Evolutionary conservation across 1,140 invertebrate genomes (phyloP), one percentile per base, ranked within the genome.

Genomic region (Cotesia glomerata): DNA sequence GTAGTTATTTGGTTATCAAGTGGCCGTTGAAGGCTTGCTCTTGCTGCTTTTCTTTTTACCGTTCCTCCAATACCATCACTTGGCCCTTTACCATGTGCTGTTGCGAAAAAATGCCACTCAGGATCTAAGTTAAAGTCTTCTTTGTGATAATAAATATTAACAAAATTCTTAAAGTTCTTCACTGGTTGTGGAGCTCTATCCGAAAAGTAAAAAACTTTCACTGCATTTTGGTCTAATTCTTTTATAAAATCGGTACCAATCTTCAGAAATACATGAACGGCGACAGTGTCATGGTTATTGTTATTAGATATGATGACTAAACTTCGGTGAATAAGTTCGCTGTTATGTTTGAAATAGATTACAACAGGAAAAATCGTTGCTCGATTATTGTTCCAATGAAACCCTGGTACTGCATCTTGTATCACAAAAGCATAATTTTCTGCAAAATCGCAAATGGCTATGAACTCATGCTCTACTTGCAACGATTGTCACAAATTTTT

Each of bases 91-190:
- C 83, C 83, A 74, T 83, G 83, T 14, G 76, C 35, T 26, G 81
- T 81, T 11, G 80, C 81, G 67, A 75, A 84, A 70, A 84, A 83
- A 64, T 76, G 59, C 77, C 81, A 82, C 69, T 84, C 77, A 32
- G 81, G 78, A 16, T 81, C 67, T 0, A 82, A 51, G n/a, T 52
- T 62, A 75, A 82, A 86, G 71, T 86, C 79, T 63, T 71, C 35
- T 71, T 79, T 62, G 62, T 82, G 26, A 26, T 26, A 26, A 26
- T 1, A 26, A 26, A 26, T 26, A 26, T 26, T 26, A 26, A 26
- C 26, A 80, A 62, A 72, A 59, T 72, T 75, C 32, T 71, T 62
- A 54, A 45, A 18, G 62, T 76, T 78, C 69, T 75, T 76, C 32
- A 65, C 76, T 66, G 76, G 73, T 56, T 70, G 67, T 54, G 52